Base-by-base conservation (phyloP, 1,140 invertebrate species). In the Palaemon carinicauda region DNA sequence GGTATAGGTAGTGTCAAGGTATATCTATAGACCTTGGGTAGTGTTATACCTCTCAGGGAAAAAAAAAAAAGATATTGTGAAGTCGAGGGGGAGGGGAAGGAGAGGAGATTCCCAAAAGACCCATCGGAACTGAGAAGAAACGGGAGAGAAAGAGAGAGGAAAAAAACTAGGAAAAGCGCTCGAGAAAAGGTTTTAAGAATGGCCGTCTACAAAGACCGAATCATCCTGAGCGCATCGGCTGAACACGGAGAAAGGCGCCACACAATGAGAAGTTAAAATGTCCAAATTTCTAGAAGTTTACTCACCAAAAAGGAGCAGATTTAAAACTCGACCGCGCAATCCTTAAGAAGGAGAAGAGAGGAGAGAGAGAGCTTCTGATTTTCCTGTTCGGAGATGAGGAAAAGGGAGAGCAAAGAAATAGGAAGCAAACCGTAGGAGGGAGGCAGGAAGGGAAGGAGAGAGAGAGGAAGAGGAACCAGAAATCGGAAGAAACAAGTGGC, bases 201-300 rank as follows among this genome's bases (percentile, higher is more conserved):
- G 77, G 83, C 51, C 31, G 78, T 10, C 51, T 24, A 86, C 83
- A 86, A 86, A 54, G 27, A 78, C 83, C 83, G 77, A 80, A 86
- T 86, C 83, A 86, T 86, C 77, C 77, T 50, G 60, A 51, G 33
- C 29, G 83, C 83, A 86, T 86, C 60, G 83, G 80, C 60, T 80
- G 83, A 86, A 73, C 83, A 86, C 83, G 69, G 50, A 80, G 60
- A 86, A 86, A 86, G 83, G 65, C 77, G 17, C 41, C 60, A 52
- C 65, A 86, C 69, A 86, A 86, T 71, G 78, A 80, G 31, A 86
- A 86, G 83, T 86, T 86, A 86, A 86, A 86, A 86, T 86, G 83
- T 73, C 69, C 83, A 31, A 74, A 54, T 21, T 69, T 14, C 51
- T 80, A 65, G 65, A 74, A 74, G 83, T 86, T 86, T 86, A 80